A percentile compares a stretch with the other conserved stretches of the same genome.
phyloP scores from a whole-genome alignment of 2,797 vertebrate species.

The Champsocephalus gunnari region DNA sequence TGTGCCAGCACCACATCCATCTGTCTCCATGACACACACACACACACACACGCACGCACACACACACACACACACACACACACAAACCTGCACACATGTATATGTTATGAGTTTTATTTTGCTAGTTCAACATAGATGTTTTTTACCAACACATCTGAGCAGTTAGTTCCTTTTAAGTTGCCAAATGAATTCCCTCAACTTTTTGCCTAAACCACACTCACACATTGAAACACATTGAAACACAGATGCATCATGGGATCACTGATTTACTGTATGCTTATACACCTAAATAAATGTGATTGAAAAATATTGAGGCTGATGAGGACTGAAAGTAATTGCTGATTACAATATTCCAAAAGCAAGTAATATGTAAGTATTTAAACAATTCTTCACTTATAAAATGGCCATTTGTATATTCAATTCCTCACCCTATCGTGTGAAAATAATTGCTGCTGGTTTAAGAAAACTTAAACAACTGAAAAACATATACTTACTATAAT shows the following conservation, averaged over 20 bases:
- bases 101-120: conserved; percentile 25
- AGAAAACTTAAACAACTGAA: not conserved
- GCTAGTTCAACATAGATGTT: conserved; percentile 12
- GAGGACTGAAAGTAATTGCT: too few species aligned
- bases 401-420: too few species aligned
- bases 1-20: conserved; percentile 73
- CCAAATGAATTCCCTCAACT: conserved; percentile 28
- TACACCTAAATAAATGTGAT: too few species aligned
- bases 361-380: too few species aligned
- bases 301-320: too few species aligned
- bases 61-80: conserved; percentile 11
- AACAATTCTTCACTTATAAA: too few species aligned
- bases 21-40: conserved; percentile 55
- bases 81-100: not conserved
- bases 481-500: not conserved
- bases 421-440: not conserved
- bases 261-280: too few species aligned
- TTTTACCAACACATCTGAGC: not conserved
- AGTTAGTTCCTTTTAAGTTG: not conserved
- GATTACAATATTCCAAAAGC: too few species aligned
- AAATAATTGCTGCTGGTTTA: not conserved
- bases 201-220: conserved; percentile 4
- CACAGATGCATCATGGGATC: too few species aligned
- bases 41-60: conserved; percentile 20
- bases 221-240: too few species aligned